phyloP scores from a whole-genome alignment of 30 jellyfish, hydroid and myxozoan species.

The Nemopilema nomurai region DNA sequence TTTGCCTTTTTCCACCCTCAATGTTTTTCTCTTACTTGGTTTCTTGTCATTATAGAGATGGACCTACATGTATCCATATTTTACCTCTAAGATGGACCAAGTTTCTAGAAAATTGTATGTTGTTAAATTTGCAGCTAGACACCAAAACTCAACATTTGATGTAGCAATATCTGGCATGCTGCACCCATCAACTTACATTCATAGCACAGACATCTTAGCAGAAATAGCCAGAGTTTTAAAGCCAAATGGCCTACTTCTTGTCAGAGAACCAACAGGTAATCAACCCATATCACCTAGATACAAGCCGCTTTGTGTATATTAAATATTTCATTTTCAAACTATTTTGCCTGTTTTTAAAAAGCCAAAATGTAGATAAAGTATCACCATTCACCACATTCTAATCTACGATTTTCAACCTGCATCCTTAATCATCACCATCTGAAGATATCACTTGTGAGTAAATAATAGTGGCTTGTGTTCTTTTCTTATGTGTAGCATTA shows the following conservation, averaged over 20 bases:
- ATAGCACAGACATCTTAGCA: slow-evolving; percentile 73
- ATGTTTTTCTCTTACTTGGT: no score
- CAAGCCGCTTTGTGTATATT: not conserved
- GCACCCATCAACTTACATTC: slow-evolving; percentile 79
- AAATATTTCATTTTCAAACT: not conserved
- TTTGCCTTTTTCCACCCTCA: no score
- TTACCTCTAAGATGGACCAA: no score
- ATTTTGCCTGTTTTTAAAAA: not conserved
- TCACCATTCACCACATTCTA: no score
- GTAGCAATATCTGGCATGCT: slow-evolving; percentile 80
- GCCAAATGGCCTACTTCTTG: slow-evolving; percentile 71
- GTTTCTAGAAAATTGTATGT: not conserved
- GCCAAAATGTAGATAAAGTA: no score
- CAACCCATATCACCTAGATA: not conserved
- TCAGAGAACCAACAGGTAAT: slow-evolving; percentile 84
- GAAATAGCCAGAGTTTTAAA: slow-evolving; percentile 78
- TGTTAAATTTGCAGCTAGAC: slow-evolving; percentile 84
- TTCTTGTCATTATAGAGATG: no score
- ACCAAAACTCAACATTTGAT: slow-evolving; percentile 80
- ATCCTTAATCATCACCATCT: no score
- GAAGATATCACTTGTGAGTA: no score
- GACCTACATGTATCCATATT: no score
- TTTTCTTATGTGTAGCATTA: no score
- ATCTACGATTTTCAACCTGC: no score
- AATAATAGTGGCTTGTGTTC: no score